These are phyloP conservation scores for Pandemis corylana DNA, from an alignment of 2,888 invertebrate species.

Conservation along the genomic window DNA sequence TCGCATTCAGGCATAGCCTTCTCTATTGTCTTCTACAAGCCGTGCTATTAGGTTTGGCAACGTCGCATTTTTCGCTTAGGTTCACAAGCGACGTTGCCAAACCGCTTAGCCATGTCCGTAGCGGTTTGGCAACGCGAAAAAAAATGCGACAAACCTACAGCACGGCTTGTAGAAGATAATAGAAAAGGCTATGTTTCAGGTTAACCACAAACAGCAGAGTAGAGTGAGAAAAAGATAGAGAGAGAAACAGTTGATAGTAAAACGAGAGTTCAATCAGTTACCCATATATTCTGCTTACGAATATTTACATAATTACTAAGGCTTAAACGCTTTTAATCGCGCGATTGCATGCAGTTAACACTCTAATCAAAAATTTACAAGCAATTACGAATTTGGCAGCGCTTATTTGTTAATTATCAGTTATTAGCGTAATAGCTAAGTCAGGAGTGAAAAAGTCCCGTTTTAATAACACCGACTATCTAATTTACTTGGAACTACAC, in stretches of 20 bases:
- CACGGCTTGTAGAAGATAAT: no score
- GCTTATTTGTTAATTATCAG: slow-evolving; percentile 33
- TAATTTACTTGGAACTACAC: slow-evolving; percentile 17
- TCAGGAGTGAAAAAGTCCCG: slow-evolving; percentile 19
- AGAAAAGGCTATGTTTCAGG: background rate
- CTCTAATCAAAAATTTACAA: slow-evolving; percentile 42
- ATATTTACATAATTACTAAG: slow-evolving; percentile 70
- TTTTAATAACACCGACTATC: slow-evolving; percentile 10
- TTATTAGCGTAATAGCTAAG: slow-evolving; percentile 30
- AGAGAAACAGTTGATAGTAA: background rate
- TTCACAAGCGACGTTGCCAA: no score
- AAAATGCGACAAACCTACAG: no score
- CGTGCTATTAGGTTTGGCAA: no score
- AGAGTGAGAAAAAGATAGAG: no score
- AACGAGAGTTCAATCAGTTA: slow-evolving; percentile 53
- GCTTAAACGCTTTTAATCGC: slow-evolving; percentile 62
- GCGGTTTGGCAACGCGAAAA: no score
- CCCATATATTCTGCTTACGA: slow-evolving; percentile 65
- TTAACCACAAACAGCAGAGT: background rate
- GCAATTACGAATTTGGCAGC: slow-evolving; percentile 38
- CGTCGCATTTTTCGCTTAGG: no score
- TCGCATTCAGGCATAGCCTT: background rate
- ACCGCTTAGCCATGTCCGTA: no score
- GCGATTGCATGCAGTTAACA: slow-evolving; percentile 48
- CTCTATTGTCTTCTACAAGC: no score